phyloP scores from a whole-genome alignment of 1,140 invertebrate genomes.

The Philaenus spumarius region DNA sequence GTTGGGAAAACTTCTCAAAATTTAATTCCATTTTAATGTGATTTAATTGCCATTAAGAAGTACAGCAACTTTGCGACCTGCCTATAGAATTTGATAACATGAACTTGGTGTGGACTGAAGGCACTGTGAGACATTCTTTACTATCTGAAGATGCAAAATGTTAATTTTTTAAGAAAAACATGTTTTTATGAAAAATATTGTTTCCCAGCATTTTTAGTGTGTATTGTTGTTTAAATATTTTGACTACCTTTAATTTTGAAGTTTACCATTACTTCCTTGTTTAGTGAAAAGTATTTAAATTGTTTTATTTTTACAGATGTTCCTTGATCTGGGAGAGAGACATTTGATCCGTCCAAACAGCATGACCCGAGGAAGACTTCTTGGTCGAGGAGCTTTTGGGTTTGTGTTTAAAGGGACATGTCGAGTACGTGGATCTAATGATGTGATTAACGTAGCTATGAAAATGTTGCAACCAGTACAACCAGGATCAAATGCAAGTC shows the following conservation, averaged over 20 bases:
- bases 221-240: conserved; percentile 11
- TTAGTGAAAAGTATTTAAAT: background rate
- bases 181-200: too few relatives aligned
- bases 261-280: too few relatives aligned
- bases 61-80: too few relatives aligned
- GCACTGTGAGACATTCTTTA: too few relatives aligned
- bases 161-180: too few relatives aligned
- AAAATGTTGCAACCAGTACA: conserved; percentile 94
- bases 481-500: conserved; percentile 68
- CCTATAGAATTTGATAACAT: too few relatives aligned
- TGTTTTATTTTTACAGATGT: conserved; percentile 49
- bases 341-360: conserved; percentile 72
- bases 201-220: background rate
- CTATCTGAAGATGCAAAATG: too few relatives aligned
- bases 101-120: too few relatives aligned
- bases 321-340: conserved; percentile 78
- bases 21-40: too few relatives aligned
- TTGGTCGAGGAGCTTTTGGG: conserved; percentile 96
- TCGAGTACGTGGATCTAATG: conserved; percentile 50
- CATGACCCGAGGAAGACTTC: conserved; percentile 66
- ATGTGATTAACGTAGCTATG: conserved; percentile 73
- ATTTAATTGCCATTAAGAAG: too few relatives aligned
- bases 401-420: conserved; percentile 87
- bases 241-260: background rate
- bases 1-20: too few relatives aligned